Base-by-base conservation (phyloP, 2,888 invertebrate genomes). In the Conchocele bisecta region DNA sequence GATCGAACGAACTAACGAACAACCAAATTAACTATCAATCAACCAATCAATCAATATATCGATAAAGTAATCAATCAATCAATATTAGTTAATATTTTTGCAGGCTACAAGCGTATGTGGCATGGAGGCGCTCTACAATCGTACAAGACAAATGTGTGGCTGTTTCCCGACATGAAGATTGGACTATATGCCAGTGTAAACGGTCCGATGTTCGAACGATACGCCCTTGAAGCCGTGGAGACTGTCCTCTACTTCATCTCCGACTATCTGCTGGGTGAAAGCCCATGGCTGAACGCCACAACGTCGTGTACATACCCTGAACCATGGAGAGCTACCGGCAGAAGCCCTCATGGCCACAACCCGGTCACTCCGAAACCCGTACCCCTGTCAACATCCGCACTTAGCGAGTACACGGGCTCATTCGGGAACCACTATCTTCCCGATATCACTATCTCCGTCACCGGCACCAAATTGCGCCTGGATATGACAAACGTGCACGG, bases 221-320 rank as follows among this genome's bases (percentile, higher is more conserved):
- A 35, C 9, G 2, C 44, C 13, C 15, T 26, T n/a, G 39, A 42
- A 17, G 37, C 66, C 15, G n/a, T 54, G 7, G 9, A 13, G 11
- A 33, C 70, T 11, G 58, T 70, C 11, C 17, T 65, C 7, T 75
- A 58, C 41, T 78, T 66, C 60, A 54, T 81, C 44, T 61, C 63
- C 9, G 83, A 84, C 64, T 37, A 70, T 15, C n/a, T 78, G 9
- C 31, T 82, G 22, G 69, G 63, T 1, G 66, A 74, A 46, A 31
- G 65, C 15, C 75, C 77, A 15, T 84, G 83, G 83, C 33, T 84
- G 26, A 76, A 84, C 46, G 61, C 56, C 11, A 66, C 75, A 17
- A 77, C 79, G 1, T 53, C 74, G 7, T 84, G 83, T 44, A 58
- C 68, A 9, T 83, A 63, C 54, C 83, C 83, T 3, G 53, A 60